Base-by-base conservation (phyloP, 2,888 invertebrate species). In the Melanophora roralis region DNA sequence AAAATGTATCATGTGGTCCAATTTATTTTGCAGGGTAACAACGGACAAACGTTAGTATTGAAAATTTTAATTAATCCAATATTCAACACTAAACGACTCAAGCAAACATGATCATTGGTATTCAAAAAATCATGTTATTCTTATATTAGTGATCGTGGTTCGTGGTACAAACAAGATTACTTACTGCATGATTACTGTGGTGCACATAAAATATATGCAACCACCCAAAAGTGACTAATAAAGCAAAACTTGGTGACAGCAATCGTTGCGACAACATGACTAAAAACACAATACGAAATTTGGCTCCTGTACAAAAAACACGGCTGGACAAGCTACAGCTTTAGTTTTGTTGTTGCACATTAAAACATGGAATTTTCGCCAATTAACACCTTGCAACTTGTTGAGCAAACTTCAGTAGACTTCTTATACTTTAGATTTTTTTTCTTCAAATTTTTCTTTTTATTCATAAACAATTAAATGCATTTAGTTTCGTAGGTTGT, bases 201-300 rank as follows among this genome's bases (percentile, higher is more conserved):
- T 23, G 32, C 68, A 72, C 68, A 78, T 78, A 75, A 78, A 82
- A 82, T 82, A 84, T 85, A 85, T 85, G 86, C 85, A 85, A 78
- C 88, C 87, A 88, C 88, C 88, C 87, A 86, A 88, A 88, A 88
- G 86, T 86, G 85, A 86, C 87, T 88, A 88, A 88, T 88, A 88
- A 88, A 88, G 88, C 88, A 88, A 88, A 88, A 86, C 88, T 86
- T 88, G 87, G 87, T 88, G 88, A 88, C 88, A 87, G 86, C 84
- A 83, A 84, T 82, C 85, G 77, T 84, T 78, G 82, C 83, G 83
- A 83, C 83, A 82, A 82, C 78, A 79, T 78, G 71, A 71, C 65
- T 65, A 34, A 55, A 62, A 65, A 69, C 67, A 73, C 62, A 53
- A 68, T 64, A 40, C 69, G 64, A 73, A 77, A 77, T 77, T 69